Percentiles rank a stretch among this genome's conserved stretches.
phyloP scores from a whole-genome alignment of 2,113 vertebrate species.

The Halcyon malimbica region DNA sequence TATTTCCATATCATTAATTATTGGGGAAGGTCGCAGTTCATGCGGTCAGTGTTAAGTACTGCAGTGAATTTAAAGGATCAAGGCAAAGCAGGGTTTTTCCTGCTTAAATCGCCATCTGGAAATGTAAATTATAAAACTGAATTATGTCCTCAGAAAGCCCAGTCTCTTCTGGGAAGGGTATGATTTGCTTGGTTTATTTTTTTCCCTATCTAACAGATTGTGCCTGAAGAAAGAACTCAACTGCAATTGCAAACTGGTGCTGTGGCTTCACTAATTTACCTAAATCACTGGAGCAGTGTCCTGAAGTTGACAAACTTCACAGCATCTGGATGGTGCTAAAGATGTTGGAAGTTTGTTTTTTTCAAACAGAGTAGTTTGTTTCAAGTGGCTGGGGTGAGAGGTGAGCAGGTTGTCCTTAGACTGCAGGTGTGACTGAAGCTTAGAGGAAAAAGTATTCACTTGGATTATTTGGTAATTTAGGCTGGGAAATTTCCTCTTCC shows the following conservation, averaged over 20 bases:
- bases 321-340: background rate
- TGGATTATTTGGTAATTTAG: background rate
- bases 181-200: background rate
- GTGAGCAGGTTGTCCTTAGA: background rate
- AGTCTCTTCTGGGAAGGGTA: background rate
- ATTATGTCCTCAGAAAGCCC: background rate
- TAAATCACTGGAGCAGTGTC: background rate
- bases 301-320: background rate
- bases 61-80: background rate
- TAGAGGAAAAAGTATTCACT: background rate
- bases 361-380: background rate
- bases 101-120: background rate
- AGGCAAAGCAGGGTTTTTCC: background rate
- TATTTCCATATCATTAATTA: background rate
- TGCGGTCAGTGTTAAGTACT: background rate
- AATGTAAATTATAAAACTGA: background rate
- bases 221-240: background rate
- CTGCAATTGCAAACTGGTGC: background rate
- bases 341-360: background rate
- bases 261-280: background rate
- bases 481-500: background rate
- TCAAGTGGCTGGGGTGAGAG: background rate
- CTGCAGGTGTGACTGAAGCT: background rate
- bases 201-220: background rate
- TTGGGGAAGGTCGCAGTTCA: background rate